Base-by-base conservation (phyloP, 2,888 invertebrate genomes). In the Drosophila melanosoma region DNA sequence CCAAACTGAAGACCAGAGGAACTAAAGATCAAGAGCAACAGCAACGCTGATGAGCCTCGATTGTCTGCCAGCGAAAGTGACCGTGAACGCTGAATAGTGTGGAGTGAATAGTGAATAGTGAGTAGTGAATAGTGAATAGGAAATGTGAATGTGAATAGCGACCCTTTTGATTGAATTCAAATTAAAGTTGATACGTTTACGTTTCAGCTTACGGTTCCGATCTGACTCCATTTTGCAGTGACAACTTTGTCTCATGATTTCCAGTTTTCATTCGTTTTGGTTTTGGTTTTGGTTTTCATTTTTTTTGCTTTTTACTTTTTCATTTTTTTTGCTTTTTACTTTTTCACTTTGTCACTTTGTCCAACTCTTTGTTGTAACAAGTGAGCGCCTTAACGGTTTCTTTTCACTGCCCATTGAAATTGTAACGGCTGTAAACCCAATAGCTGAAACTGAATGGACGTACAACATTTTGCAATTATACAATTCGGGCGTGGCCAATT, bases 101-200 rank as follows among this genome's bases (percentile, higher is more conserved):
- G 52, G 20, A 23, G 51, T 61, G 75, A 74, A 74, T 74, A 23
- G 51, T 61, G 75, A 74, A 74, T 74, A 36, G 20, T 36, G 71
- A 33, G 36, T 54, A 57, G 48, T 64, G 56, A 64, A 51, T 69
- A 29, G 38, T 73, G 67, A 67, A 51, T 69, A 29, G 38, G 65
- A 64, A 67, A 51, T 74, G 60, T 66, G 65, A 71, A 60, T 71
- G 64, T 67, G 72, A 56, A 58, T 56, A 23, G 54, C 40, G 74
- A 79, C 75, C 85, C 75, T 71, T 81, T 74, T 76, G 89, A 90
- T 87, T 90, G 90, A 90, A 90, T 88, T 79, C 81, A 74, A 88
- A 87, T 87, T 86, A 86, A 85, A 77, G 79, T 70, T 76, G 83
- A 79, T 72, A 73, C 79, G 52, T 72, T 67, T 60, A 33, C 74